Conservation (phyloP, 2,797 vertebrate genomes). For the Onychomys torridus region DNA sequence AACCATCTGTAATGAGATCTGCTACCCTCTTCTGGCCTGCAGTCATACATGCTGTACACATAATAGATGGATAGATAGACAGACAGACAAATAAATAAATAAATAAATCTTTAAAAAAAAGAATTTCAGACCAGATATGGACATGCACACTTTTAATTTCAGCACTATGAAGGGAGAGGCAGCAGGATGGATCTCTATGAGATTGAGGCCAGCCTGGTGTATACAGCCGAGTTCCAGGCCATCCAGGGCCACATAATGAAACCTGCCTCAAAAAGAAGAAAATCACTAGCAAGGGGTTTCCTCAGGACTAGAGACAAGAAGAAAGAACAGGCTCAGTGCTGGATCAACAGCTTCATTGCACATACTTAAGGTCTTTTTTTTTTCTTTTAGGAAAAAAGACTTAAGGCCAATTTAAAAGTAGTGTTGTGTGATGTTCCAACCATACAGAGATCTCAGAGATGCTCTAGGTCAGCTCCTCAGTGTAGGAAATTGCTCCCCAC, state of each 20-base stretch:
- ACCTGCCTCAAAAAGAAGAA: background rate
- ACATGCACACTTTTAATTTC: background rate
- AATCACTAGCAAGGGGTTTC: background rate
- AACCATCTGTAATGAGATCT: no score
- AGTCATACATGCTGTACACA: no score
- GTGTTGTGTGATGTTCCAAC: background rate
- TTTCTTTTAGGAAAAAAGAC: background rate
- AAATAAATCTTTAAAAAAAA: background rate
- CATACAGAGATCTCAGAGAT: background rate
- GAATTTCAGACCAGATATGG: background rate
- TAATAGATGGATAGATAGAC: no score
- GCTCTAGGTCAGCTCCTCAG: background rate
- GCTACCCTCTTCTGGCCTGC: no score
- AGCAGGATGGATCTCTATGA: background rate
- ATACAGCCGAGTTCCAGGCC: background rate
- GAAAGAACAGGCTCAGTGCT: background rate
- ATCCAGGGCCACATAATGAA: background rate
- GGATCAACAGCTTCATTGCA: background rate
- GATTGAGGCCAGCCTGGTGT: background rate
- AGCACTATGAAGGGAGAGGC: background rate
- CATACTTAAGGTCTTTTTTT: background rate
- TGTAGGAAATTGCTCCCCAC: background rate
- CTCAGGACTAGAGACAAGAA: background rate
- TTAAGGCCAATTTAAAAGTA: conserved; percentile 29
- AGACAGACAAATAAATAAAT: no score